Percentiles rank a stretch among this genome's conserved stretches.
These are phyloP conservation scores for Enoplosus armatus DNA, from an alignment of 2,797 vertebrate genomes.

Conservation along the genomic window DNA sequence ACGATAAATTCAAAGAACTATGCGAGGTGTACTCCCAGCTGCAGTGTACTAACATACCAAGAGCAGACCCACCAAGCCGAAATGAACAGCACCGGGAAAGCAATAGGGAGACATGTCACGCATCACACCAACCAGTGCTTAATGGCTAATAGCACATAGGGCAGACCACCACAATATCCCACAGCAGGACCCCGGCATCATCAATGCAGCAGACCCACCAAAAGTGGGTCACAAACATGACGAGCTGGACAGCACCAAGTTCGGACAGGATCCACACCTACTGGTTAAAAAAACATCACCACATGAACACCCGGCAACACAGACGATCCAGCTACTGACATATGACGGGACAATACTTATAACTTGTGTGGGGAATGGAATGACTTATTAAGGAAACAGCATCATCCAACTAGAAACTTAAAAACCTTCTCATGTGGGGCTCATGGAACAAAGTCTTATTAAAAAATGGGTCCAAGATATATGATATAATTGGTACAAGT, in stretches of 20 bases:
- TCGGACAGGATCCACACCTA: neutral
- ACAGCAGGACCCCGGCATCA: slow-evolving; percentile 1
- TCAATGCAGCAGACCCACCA: neutral
- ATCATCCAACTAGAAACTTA: neutral
- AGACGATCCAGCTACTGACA: neutral
- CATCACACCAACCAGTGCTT: slow-evolving; percentile 1
- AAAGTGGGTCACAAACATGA: slow-evolving; percentile 10
- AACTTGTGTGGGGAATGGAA: neutral
- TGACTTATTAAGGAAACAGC: neutral
- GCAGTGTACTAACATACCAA: neutral
- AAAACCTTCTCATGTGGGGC: neutral
- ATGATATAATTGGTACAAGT: neutral
- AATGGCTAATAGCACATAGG: neutral
- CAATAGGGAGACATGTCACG: neutral
- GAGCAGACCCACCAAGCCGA: neutral
- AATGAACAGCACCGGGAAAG: neutral
- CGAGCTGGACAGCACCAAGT: neutral
- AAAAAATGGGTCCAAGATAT: neutral
- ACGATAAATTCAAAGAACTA: slow-evolving; percentile 35
- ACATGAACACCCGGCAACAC: neutral
- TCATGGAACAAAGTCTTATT: neutral
- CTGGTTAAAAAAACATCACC: slow-evolving; percentile 6
- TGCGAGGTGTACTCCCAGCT: slow-evolving; percentile 8
- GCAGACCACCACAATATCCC: neutral
- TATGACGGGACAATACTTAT: neutral